Percentiles rank a stretch among this genome's conserved stretches.
Evolutionary conservation across 1,140 invertebrate genomes (phyloP).

Genomic region (Oscheius sp.): DNA sequence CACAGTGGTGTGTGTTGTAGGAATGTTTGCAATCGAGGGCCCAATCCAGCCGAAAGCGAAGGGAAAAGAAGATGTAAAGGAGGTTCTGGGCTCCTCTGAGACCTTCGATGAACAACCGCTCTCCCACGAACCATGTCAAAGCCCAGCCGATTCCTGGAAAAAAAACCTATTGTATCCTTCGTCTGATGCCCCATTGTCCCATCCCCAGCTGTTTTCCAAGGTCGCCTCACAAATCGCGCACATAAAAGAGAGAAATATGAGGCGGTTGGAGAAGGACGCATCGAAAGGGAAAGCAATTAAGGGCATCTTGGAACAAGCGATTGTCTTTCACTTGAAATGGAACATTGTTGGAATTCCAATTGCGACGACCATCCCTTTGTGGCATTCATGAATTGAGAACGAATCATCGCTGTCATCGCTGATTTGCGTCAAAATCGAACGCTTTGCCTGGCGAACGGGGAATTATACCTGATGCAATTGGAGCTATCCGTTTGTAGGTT

Average conservation of each 20-base stretch:
- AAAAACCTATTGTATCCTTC: no score
- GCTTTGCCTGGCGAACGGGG: no score
- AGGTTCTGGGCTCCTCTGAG: conserved; percentile 29
- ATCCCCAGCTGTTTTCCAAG: no score
- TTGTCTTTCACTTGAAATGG: not conserved
- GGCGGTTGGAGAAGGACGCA: no score
- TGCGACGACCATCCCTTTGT: not conserved
- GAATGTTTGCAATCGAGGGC: conserved; percentile 36
- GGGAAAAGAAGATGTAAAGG: conserved; percentile 34
- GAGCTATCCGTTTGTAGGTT: conserved; percentile 34
- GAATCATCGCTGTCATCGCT: no score
- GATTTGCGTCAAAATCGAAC: no score
- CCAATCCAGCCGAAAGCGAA: conserved; percentile 28
- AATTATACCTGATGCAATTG: conserved; percentile 28
- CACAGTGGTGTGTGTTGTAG: conserved; percentile 14
- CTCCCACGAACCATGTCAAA: conserved; percentile 33
- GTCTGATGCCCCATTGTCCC: no score
- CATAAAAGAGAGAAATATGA: no score
- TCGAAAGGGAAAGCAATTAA: no score
- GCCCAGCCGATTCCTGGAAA: conserved; percentile 41
- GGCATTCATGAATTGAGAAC: not conserved
- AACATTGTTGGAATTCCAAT: not conserved
- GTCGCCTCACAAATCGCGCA: not conserved
- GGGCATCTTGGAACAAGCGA: no score
- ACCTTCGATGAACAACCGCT: conserved; percentile 29